Evolutionary conservation across 2,888 invertebrate genomes (phyloP).

Genomic region (Ochropacha duplaris): DNA sequence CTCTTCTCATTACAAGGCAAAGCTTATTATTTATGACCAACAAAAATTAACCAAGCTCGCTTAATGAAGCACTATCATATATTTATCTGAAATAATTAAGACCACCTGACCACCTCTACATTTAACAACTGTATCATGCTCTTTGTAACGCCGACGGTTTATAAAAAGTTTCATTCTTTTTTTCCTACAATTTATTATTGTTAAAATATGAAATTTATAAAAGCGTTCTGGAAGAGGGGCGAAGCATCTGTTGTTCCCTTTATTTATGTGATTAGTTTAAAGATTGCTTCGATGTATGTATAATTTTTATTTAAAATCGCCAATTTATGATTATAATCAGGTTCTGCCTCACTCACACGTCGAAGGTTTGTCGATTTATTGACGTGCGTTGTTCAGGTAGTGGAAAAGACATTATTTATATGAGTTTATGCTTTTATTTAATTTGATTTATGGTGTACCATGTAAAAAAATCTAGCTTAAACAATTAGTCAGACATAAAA

Average conservation of each 20-base stretch:
- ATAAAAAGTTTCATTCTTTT: conserved; percentile 27
- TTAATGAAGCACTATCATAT: conserved; percentile 75
- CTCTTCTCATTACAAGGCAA: conserved; percentile 46
- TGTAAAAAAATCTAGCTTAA: not conserved
- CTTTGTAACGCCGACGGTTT: conserved; percentile 69
- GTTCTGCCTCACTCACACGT: conserved; percentile 33
- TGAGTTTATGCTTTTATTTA: not conserved
- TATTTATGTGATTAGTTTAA: conserved; percentile 76
- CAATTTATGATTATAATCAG: conserved; percentile 70
- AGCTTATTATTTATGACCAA: conserved; percentile 56
- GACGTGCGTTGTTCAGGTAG: conserved; percentile 11
- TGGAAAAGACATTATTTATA: not conserved
- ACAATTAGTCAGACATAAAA: not conserved
- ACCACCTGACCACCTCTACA: conserved; percentile 61
- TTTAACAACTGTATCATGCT: conserved; percentile 64
- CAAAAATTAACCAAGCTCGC: conserved; percentile 48
- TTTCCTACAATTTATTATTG: conserved; percentile 69
- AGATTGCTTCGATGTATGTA: conserved; percentile 55
- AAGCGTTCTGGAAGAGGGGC: conserved; percentile 54
- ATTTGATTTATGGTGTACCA: not conserved
- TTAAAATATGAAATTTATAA: conserved; percentile 67
- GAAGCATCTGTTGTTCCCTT: conserved; percentile 69
- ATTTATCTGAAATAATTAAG: conserved; percentile 75
- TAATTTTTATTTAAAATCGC: conserved; percentile 72
- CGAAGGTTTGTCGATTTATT: conserved; percentile 34